These are phyloP conservation scores for Masnerella sp. DNA, from an alignment of 2,888 invertebrate species.

Conservation along the genomic window DNA sequence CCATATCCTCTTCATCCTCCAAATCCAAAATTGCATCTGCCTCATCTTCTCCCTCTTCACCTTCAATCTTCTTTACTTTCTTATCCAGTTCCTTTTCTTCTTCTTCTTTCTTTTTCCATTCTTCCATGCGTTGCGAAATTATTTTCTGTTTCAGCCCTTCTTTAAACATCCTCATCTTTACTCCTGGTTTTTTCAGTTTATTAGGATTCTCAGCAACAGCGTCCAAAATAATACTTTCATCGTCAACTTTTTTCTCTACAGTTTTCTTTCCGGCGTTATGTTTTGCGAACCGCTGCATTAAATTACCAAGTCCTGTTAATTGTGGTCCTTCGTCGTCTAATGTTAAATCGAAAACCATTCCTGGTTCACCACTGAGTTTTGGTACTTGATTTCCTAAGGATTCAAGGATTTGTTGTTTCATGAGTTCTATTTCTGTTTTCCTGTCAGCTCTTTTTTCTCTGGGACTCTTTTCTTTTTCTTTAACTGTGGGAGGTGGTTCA, in stretches of 20 bases:
- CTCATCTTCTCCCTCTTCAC: conserved; percentile 75
- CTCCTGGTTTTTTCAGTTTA: conserved; percentile 83
- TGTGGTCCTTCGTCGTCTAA: conserved; percentile 78
- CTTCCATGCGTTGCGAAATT: conserved; percentile 74
- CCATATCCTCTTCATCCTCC: conserved; percentile 67
- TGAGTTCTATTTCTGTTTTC: not conserved
- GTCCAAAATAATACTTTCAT: conserved; percentile 27
- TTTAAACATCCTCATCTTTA: conserved; percentile 83
- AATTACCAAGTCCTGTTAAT: conserved; percentile 80
- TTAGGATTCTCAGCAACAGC: conserved; percentile 64
- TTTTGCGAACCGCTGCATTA: conserved; percentile 86
- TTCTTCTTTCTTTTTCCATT: conserved; percentile 83
- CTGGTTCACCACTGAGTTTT: conserved; percentile 79
- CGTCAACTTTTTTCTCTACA: conserved; percentile 7
- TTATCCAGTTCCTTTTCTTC: conserved; percentile 75
- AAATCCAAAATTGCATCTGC: conserved; percentile 65
- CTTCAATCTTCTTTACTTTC: conserved; percentile 76
- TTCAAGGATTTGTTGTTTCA: conserved; percentile 50
- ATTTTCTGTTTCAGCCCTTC: conserved; percentile 79
- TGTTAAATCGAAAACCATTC: conserved; percentile 82
- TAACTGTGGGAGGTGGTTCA: no score
- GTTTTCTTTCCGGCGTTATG: conserved; percentile 22
- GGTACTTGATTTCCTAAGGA: conserved; percentile 72
- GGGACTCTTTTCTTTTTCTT: not conserved
- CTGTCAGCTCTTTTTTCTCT: not conserved